Conservation (phyloP, 2,113 vertebrate species). For the Circaetus gallicus region DNA sequence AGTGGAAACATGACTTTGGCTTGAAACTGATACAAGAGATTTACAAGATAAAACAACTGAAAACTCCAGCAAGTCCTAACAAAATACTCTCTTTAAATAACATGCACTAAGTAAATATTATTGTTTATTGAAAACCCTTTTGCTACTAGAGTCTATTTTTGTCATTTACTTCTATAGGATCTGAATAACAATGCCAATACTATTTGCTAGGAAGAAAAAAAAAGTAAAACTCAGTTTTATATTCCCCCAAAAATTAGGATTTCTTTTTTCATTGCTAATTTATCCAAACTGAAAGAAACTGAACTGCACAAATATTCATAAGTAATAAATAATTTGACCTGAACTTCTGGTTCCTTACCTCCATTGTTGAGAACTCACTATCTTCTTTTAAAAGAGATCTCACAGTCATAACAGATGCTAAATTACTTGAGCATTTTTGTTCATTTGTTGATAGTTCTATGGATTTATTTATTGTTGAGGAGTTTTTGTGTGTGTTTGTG, state of each 20-base stretch:
- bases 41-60: slow-evolving; percentile 56
- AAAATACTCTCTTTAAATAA: slow-evolving; percentile 43
- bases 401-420: not conserved
- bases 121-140: slow-evolving; percentile 47
- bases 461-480: not conserved
- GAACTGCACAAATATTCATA: not conserved
- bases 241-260: not conserved
- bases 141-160: not conserved
- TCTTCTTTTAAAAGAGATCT: not conserved
- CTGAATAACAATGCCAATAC: not conserved
- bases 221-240: not conserved
- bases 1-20: slow-evolving; percentile 71
- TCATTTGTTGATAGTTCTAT: not conserved
- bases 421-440: not conserved
- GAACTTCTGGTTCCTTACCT: not conserved
- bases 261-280: not conserved
- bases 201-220: not conserved
- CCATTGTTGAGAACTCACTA: not conserved
- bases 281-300: not conserved
- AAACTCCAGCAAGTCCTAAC: slow-evolving; percentile 43
- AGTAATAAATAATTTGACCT: not conserved
- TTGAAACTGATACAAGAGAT: slow-evolving; percentile 65
- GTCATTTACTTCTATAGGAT: not conserved
- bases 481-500: not conserved
- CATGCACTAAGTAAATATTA: slow-evolving; percentile 14